phyloP scores from a whole-genome alignment of 2,113 vertebrate genomes.

The Gobius niger region DNA sequence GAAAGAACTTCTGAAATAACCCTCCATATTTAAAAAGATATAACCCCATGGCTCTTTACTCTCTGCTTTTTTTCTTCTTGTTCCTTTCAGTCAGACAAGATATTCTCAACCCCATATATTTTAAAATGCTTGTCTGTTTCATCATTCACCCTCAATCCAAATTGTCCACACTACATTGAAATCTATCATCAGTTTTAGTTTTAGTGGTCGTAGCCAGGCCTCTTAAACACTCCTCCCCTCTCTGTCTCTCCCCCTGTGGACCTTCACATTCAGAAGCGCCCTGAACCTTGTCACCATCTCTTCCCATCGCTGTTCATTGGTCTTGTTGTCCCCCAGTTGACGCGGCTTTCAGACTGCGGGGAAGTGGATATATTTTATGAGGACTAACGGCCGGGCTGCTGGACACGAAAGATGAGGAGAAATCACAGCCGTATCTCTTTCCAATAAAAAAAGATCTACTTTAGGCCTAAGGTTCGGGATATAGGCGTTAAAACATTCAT shows the following conservation, averaged over 20 bases:
- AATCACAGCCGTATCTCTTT: not conserved
- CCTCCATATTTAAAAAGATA: too few relatives aligned
- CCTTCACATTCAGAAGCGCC: conserved; percentile 22
- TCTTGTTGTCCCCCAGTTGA: conserved; percentile 41
- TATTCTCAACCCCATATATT: too few relatives aligned
- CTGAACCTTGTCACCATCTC: conserved; percentile 31
- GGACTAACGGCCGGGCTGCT: conserved; percentile 8
- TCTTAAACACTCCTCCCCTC: not conserved
- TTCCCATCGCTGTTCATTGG: conserved; percentile 60
- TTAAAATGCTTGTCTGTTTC: too few relatives aligned
- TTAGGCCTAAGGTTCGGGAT: conserved; percentile 3
- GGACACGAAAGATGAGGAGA: not conserved
- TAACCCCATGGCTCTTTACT: too few relatives aligned
- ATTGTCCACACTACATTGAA: conserved; percentile 16
- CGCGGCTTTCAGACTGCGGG: conserved; percentile 55
- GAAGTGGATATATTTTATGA: not conserved
- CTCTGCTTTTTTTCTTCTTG: too few relatives aligned
- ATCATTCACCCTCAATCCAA: not conserved
- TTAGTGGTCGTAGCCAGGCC: conserved; percentile 13
- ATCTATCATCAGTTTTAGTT: conserved; percentile 40
- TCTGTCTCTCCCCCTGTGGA: conserved; percentile 6
- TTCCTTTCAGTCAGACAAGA: too few relatives aligned
- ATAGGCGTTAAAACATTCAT: not conserved
- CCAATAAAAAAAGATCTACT: not conserved
- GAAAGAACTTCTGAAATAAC: too few relatives aligned